Evolutionary conservation across 2,113 vertebrate species (phyloP).

Genomic region (Oreochromis tanganicae): DNA sequence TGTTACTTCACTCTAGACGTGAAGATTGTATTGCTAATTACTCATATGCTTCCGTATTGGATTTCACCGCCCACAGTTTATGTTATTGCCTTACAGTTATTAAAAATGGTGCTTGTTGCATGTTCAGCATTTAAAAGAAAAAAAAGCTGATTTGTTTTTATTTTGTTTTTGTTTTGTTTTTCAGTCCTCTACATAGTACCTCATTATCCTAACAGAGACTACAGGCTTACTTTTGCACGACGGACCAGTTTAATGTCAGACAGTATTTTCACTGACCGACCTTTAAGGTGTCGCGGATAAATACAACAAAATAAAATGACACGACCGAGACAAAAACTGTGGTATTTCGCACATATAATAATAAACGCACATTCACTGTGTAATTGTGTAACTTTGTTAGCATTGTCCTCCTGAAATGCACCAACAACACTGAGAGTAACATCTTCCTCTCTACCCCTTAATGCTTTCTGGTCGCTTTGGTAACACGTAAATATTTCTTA

Average conservation of each 20-base stretch:
- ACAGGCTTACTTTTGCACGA: neutral
- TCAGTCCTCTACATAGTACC: neutral
- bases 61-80: constrained; percentile 3
- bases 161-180: neutral
- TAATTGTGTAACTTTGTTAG: too few species aligned
- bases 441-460: too few species aligned
- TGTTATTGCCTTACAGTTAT: neutral
- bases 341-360: too few species aligned
- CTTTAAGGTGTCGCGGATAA: neutral
- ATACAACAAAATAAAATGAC: neutral
- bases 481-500: too few species aligned
- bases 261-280: neutral
- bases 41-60: constrained; percentile 16
- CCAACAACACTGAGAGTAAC: too few species aligned
- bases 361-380: too few species aligned
- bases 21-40: constrained; percentile 49
- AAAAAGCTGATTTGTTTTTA: neutral
- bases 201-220: neutral
- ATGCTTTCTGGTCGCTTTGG: too few species aligned
- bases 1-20: constrained; percentile 37
- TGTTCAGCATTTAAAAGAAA: neutral
- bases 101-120: neutral
- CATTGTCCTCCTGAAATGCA: too few species aligned
- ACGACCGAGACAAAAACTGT: too few species aligned
- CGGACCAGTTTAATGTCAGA: neutral